Conservation (phyloP, 2,888 invertebrate genomes). For the Cephus sareptanus region DNA sequence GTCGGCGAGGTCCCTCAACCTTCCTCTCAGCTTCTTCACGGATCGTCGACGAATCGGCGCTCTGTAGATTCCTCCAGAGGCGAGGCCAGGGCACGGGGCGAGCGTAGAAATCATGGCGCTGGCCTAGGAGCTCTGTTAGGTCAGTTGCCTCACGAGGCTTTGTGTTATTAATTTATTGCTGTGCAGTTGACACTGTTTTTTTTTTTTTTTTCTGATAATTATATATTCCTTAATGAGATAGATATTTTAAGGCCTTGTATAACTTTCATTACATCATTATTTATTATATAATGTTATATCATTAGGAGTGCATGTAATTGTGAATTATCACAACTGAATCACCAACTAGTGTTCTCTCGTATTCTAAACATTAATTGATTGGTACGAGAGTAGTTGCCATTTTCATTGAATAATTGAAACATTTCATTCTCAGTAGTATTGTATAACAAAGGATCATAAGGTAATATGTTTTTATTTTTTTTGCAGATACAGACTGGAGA, state of each 20-base stretch:
- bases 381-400: not conserved
- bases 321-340: not conserved
- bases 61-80: conserved; percentile 51
- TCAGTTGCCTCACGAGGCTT: conserved; percentile 25
- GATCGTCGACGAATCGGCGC: conserved; percentile 43
- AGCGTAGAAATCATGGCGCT: conserved; percentile 58
- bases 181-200: not conserved
- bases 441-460: not conserved
- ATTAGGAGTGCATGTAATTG: not conserved
- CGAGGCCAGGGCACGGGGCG: conserved; percentile 54
- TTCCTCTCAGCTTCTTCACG: conserved; percentile 41
- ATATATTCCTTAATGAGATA: not conserved
- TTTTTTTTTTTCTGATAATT: not conserved
- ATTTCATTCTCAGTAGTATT: not conserved
- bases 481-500: conserved; percentile 58
- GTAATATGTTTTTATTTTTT: not conserved
- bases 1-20: conserved; percentile 46
- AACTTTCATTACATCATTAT: not conserved
- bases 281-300: not conserved
- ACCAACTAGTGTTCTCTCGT: not conserved
- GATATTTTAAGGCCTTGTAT: not conserved
- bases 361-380: not conserved
- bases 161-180: not conserved
- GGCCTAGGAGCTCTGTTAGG: conserved; percentile 60
- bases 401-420: not conserved